Conservation (phyloP, 2,797 vertebrate genomes). For the Alca torda region DNA sequence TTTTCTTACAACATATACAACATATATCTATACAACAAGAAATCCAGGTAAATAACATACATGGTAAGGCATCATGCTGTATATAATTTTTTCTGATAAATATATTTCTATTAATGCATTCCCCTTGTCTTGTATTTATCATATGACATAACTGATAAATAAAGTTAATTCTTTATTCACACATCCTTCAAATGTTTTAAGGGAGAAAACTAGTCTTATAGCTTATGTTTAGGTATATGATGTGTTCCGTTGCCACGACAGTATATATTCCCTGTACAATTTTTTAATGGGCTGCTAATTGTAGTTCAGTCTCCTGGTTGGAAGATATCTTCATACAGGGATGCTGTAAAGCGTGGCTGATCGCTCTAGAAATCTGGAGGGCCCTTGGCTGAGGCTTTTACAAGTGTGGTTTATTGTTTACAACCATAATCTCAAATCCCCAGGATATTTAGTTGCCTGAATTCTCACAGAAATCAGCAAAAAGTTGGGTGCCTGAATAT, state of each 20-base stretch:
- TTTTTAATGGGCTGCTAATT: background rate
- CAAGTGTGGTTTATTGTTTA: background rate
- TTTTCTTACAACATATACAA: background rate
- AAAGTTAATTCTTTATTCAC: background rate
- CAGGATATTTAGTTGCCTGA: background rate
- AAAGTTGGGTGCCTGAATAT: background rate
- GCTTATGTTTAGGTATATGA: background rate
- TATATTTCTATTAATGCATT: background rate
- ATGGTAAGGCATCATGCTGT: background rate
- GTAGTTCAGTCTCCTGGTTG: background rate
- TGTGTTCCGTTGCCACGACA: background rate
- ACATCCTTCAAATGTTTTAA: background rate
- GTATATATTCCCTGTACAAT: background rate
- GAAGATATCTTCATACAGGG: background rate
- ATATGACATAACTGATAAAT: background rate
- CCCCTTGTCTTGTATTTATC: conserved; percentile 14
- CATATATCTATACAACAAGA: background rate
- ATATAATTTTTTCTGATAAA: background rate
- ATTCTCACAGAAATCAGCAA: background rate
- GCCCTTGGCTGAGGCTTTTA: background rate
- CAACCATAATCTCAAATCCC: background rate
- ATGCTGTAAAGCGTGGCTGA: background rate
- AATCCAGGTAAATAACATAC: background rate
- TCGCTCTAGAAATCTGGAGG: background rate
- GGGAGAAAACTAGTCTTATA: background rate